Base-by-base conservation (phyloP, 2,113 vertebrate genomes). In the Uropsilus gracilis region DNA sequence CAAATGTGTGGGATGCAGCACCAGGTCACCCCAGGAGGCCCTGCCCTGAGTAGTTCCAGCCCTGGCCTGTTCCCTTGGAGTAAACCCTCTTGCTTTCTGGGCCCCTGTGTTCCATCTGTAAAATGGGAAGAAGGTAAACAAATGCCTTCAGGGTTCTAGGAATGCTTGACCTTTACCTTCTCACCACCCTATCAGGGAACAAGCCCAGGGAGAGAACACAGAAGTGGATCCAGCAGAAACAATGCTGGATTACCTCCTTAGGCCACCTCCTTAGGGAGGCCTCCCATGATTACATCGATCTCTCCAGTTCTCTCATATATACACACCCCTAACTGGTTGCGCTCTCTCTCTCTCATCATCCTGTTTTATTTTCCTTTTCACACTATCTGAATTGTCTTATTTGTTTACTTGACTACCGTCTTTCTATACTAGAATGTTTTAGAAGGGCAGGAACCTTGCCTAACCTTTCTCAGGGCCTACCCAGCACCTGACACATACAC, bases 321-420 rank as follows among this genome's bases (percentile, higher is more conserved):
- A 68, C 34, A 68, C 34, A 22, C 34, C 20, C 30, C 30, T 28
- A 64, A 6, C 32, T 1, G 24, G 26, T 48, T 55, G 8, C 64
- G 30, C n/a, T 13, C n/a, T 94, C 32, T 82, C 53, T 84, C 18
- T 95, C 82, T 32, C 24, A 8, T 81, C 30, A 55, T 34, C 11
- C 22, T 85, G 3, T 44, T 86, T 82, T 92, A 46, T 91, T 77
- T 94, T 84, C 64, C 78, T 89, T 59, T 86, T 89, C 86, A 64
- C 30, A 75, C 53, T 75, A 84, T 66, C 30, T 63, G 24, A 96
- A 81, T 86, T 61, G 14, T 86, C 61, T 90, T 46, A 59, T 89
- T 71, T 94, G 26, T 57, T 77, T 86, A 73, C 37, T 82, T 86
- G 37, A 64, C 20, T 75, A 32, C 53, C 71, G 34, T 89, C 87